Percentiles rank a stretch among this genome's conserved stretches.
These are phyloP conservation scores for Simalia tracyae DNA, from an alignment of 2,797 vertebrate genomes.

Conservation along the genomic window DNA sequence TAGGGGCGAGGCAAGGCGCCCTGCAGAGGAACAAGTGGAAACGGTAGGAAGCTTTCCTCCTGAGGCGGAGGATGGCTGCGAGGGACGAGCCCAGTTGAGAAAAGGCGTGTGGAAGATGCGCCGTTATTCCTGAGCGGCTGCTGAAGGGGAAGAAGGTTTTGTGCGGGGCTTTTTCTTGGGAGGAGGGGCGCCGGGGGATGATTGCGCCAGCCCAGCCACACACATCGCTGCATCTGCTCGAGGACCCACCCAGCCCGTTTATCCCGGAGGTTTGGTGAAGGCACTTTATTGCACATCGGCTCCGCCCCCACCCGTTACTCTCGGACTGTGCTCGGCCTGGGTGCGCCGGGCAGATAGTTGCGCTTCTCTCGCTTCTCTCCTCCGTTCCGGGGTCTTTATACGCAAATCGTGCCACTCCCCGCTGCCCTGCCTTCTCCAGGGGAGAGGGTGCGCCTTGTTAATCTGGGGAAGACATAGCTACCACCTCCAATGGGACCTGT, in stretches of 20 bases:
- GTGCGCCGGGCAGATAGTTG: conserved; percentile 12
- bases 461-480: not conserved
- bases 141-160: not conserved
- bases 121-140: not conserved
- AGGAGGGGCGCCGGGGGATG: not conserved
- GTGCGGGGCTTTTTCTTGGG: not conserved
- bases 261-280: not conserved
- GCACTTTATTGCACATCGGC: not conserved
- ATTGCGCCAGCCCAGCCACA: not conserved
- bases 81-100: conserved; percentile 26
- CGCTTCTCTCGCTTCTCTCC: conserved; percentile 28
- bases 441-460: not conserved
- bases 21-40: not conserved
- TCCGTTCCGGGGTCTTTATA: conserved; percentile 1
- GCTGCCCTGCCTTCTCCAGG: not conserved
- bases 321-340: not conserved
- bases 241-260: not conserved
- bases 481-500: not conserved
- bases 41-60: not conserved
- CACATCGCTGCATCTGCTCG: not conserved
- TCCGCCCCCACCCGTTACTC: not conserved
- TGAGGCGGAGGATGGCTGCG: conserved; percentile 1
- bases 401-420: not conserved
- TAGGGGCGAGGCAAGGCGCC: conserved; percentile 3
- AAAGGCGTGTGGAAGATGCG: not conserved